These are phyloP conservation scores for Hypothenemus hampei DNA, from an alignment of 1,140 invertebrate species.

Conservation along the genomic window DNA sequence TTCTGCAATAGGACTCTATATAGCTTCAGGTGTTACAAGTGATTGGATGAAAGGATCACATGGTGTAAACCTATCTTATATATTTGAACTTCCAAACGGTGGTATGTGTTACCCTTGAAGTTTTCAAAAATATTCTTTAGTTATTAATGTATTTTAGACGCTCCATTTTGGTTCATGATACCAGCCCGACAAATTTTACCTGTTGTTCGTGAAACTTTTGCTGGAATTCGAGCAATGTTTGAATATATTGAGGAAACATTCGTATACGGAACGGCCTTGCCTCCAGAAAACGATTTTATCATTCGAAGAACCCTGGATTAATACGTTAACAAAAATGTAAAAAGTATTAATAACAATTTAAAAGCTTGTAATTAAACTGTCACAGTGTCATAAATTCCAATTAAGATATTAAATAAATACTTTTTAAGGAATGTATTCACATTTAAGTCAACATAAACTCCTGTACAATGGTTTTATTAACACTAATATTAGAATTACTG, in stretches of 20 bases:
- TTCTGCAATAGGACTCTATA: slow-evolving; percentile 56
- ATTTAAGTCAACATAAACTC: too few relatives aligned
- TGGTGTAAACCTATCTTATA: slow-evolving; percentile 67
- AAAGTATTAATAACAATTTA: too few relatives aligned
- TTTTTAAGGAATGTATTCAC: too few relatives aligned
- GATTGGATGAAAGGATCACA: slow-evolving; percentile 63
- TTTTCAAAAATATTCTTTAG: slow-evolving; percentile 26
- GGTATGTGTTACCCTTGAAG: slow-evolving; percentile 35
- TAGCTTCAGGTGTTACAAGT: slow-evolving; percentile 62
- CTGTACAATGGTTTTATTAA: too few relatives aligned
- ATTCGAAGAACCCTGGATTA: background rate
- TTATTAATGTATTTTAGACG: slow-evolving; percentile 35
- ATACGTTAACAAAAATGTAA: too few relatives aligned
- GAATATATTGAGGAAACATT: slow-evolving; percentile 45
- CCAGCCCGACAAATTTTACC: slow-evolving; percentile 63
- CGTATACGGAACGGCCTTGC: slow-evolving; percentile 42
- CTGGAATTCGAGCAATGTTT: slow-evolving; percentile 64
- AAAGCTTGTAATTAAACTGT: too few relatives aligned
- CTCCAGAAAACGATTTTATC: background rate
- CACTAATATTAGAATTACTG: too few relatives aligned
- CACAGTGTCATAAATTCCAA: too few relatives aligned
- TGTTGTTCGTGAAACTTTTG: slow-evolving; percentile 73
- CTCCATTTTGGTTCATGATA: slow-evolving; percentile 61
- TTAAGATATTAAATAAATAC: too few relatives aligned
- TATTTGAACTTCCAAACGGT: slow-evolving; percentile 70